Evolutionary conservation across 2,113 vertebrate genomes (phyloP), one percentile per base, ranked within the genome.

Genomic region (Hemibates koningsi): DNA sequence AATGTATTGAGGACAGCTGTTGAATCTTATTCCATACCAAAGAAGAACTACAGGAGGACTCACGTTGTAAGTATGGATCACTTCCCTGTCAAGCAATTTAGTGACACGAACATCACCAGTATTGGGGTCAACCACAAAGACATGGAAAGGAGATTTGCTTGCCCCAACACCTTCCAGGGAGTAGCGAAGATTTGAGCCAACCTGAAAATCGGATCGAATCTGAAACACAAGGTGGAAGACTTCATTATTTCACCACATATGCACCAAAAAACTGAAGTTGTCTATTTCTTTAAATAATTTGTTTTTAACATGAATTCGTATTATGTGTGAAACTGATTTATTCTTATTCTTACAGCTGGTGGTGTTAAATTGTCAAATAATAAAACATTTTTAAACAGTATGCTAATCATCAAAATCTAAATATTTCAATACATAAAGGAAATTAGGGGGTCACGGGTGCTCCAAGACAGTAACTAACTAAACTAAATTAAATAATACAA

Each of bases 141-240:
- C 94, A 43, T 97, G 92, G 7, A 91, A 96, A 4, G 98, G 98
- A 0, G 81, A 17, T n/a, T 84, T 11, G 81, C 94, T 96, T 8
- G 98, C 97, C 8, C 98, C 96, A 81, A 56, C n/a, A 52, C 95
- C 98, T 94, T 61, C 96, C 88, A 97, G 96, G 93, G 88, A 96
- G 84, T 99, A 99, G 1, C 6, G 82, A 83, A 99, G 86, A 38
- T 88, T 90, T 27, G 86, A 80, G 38, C 1, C 0, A 7, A 2
- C 3, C 12, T 97, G 94, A 36, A 63, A 91, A 56, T 99, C 98
- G 27, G 98, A 99, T 86, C 97, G 96, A 88, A 99, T 98, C 98
- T 99, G 66, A 56, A 95, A 94, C 6, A 73, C 29, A 91, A 34
- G 78, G 7, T 8, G 84, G 16, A 54, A 36, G 2, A 83, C 1